Evolutionary conservation across 2,113 vertebrate species (phyloP), one percentile per base, ranked within the genome.

Genomic region (Hirundichthys speculiger): DNA sequence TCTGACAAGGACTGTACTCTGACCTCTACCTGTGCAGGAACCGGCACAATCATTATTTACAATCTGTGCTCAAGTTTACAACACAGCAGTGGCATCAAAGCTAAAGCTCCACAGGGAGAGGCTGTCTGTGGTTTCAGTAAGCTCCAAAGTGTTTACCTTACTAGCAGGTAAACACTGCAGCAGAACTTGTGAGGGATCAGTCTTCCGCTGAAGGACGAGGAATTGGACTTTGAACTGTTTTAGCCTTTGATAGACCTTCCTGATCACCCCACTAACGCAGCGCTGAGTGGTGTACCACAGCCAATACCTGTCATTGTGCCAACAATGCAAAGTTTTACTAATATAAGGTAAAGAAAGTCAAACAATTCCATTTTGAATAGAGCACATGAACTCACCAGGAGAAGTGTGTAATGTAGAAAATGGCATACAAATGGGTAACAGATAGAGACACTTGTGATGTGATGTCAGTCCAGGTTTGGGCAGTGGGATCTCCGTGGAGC

Each of bases 161-260:
- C 92, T 89, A 10, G 92, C 79, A 20, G 95, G 96, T 72, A 98
- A 87, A 70, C 97, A 99, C 89, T 98, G 97, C 2, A 99, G 90
- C 72, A 98, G 89, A 48, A 99, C 94, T 86, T 98, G 96, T 48
- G 95, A 93, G 0, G 95, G 95, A 71, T 99, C 96, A 9, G 84
- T 91, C 73, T 93, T 98, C 72, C 94, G 92, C 91, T 99, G 98
- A 48, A 96, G 92, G 0, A 94, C 96, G 0, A 99, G 90, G 89
- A 99, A 98, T 86, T 95, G 96, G 27, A 99, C 97, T 15, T 90
- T 94, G 84, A 97, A 96, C 80, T 95, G 92, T 21, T 97, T 95
- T 20, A 99, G 90, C 46, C 90, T 92, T 57, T 95, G 92, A 27
- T 98, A 99, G 54, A 96, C 93, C 45, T 93, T 96, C 79, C 89